These are phyloP conservation scores for Strigamia transsilvanica DNA, from an alignment of 2,888 invertebrate genomes.

Conservation along the genomic window DNA sequence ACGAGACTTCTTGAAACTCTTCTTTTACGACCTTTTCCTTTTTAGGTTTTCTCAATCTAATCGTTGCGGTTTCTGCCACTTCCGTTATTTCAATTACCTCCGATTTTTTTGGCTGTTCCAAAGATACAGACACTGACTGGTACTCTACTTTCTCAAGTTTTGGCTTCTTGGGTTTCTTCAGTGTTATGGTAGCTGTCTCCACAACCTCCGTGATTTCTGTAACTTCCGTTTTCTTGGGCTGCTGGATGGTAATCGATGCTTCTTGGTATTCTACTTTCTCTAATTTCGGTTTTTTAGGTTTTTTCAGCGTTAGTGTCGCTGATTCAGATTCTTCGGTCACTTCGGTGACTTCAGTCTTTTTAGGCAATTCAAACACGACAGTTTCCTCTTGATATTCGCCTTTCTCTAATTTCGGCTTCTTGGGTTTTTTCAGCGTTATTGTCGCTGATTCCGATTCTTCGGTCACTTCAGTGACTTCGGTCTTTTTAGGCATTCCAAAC, in stretches of 20 bases:
- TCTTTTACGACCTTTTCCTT: constrained; percentile 46
- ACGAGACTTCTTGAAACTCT: constrained; percentile 14
- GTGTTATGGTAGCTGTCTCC: constrained; percentile 46
- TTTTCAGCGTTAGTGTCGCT: neutral
- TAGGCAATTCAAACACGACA: neutral
- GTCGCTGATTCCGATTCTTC: constrained; percentile 50
- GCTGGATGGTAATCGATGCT: constrained; percentile 29
- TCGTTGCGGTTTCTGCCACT: constrained; percentile 51
- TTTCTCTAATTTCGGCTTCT: constrained; percentile 36
- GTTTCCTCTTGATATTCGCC: neutral
- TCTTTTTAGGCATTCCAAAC: constrained; percentile 31
- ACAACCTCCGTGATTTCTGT: constrained; percentile 42
- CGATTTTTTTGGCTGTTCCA: constrained; percentile 48
- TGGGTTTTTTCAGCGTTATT: constrained; percentile 25
- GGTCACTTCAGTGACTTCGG: constrained; percentile 28
- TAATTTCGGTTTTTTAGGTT: constrained; percentile 37
- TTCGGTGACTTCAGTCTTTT: constrained; percentile 40
- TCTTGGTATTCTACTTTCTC: constrained; percentile 62
- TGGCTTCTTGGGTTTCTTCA: constrained; percentile 54
- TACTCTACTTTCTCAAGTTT: constrained; percentile 19
- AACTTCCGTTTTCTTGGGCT: constrained; percentile 50
- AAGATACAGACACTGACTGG: neutral
- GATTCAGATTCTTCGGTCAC: constrained; percentile 41
- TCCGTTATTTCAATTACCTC: constrained; percentile 16
- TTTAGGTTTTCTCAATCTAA: constrained; percentile 21